These are phyloP conservation scores for Eupristina koningsbergeri DNA, from an alignment of 1,140 invertebrate genomes.

Conservation along the genomic window DNA sequence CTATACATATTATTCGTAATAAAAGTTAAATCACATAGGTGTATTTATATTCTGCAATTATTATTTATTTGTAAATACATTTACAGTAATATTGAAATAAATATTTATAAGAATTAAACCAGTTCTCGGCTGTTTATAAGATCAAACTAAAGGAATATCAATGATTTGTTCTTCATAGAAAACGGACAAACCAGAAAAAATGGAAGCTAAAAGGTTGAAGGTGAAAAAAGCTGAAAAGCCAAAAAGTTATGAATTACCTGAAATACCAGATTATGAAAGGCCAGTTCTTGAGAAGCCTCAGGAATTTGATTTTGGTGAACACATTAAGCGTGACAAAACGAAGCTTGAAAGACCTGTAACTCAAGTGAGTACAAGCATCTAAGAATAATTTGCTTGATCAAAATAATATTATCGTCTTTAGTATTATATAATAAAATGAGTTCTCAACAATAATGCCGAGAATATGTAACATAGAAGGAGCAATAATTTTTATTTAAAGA, in stretches of 20 bases:
- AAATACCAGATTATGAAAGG: conserved; percentile 82
- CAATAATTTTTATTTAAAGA: not conserved
- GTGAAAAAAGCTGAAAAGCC: conserved; percentile 70
- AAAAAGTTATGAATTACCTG: conserved; percentile 79
- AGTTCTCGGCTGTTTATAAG: not conserved
- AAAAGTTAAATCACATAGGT: not conserved
- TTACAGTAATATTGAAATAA: not conserved
- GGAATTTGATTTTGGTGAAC: conserved; percentile 69
- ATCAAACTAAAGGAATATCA: not conserved
- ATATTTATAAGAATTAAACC: conserved; percentile 15
- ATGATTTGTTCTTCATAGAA: conserved; percentile 58
- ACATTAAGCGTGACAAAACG: conserved; percentile 65
- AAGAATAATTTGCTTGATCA: not conserved
- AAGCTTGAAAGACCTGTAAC: conserved; percentile 67
- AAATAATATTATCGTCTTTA: not conserved
- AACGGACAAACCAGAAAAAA: conserved; percentile 67
- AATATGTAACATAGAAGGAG: not conserved
- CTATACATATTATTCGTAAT: not conserved
- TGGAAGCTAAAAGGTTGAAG: conserved; percentile 66
- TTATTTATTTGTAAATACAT: not conserved
- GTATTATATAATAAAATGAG: not conserved
- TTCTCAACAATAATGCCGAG: not conserved
- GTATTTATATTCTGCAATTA: not conserved
- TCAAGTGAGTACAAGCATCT: conserved; percentile 57
- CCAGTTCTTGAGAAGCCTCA: conserved; percentile 78